Percentiles rank a stretch among this genome's conserved stretches.
Evolutionary conservation across 2,113 vertebrate genomes (phyloP).

Genomic region (Brevimyrus niger): DNA sequence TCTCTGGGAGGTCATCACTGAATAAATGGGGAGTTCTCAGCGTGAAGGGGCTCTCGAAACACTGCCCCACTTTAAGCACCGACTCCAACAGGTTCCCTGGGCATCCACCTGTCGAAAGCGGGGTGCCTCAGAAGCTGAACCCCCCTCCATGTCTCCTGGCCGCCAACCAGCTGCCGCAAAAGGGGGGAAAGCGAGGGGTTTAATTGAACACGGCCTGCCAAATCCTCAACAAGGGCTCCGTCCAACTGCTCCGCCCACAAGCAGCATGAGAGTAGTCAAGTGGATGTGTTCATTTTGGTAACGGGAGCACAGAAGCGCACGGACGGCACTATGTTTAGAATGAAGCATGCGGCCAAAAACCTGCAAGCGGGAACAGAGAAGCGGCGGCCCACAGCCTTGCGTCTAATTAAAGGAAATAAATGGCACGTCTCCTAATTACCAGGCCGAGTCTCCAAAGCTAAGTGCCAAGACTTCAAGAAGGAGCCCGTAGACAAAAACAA

Average conservation of each 20-base stretch:
- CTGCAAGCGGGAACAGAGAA: background rate
- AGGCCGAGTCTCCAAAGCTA: background rate
- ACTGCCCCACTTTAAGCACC: background rate
- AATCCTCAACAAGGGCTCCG: background rate
- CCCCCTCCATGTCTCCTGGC: background rate
- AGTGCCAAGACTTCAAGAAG: background rate
- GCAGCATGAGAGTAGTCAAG: background rate
- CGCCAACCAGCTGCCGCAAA: background rate
- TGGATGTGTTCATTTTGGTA: background rate
- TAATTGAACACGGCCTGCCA: background rate
- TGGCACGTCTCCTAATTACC: background rate
- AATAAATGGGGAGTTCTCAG: background rate
- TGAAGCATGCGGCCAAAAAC: background rate
- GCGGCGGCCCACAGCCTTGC: background rate
- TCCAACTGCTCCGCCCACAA: background rate
- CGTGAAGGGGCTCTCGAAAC: background rate
- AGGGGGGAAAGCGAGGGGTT: background rate
- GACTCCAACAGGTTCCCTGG: background rate
- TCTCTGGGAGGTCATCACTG: background rate
- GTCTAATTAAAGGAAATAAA: background rate
- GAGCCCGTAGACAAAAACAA: background rate
- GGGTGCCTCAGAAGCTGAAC: background rate
- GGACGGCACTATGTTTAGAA: background rate
- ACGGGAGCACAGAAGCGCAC: background rate
- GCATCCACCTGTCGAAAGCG: background rate